These are phyloP conservation scores for Lithobates pipiens DNA, from an alignment of 2,797 vertebrate species.

Conservation along the genomic window DNA sequence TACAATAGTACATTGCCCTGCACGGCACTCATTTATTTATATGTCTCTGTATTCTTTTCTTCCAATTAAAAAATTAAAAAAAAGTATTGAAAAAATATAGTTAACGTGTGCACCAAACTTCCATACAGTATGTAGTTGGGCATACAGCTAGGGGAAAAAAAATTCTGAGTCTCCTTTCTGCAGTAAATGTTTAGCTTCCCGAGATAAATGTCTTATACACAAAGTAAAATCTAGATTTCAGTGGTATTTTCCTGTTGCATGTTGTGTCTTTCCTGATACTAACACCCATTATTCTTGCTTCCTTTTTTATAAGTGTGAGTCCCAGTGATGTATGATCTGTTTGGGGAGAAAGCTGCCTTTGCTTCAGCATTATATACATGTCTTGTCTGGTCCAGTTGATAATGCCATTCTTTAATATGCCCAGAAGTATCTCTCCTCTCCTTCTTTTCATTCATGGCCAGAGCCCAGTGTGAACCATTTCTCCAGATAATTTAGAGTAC, in stretches of 20 bases:
- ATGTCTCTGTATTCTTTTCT: too few species aligned
- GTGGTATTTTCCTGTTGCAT: constrained; percentile 56
- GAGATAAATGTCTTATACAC: constrained; percentile 31
- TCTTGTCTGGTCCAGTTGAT: constrained; percentile 61
- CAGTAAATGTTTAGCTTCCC: constrained; percentile 37
- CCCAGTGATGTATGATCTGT: constrained; percentile 58
- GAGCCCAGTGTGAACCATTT: constrained; percentile 48
- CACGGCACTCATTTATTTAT: too few species aligned
- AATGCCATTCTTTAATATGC: constrained; percentile 60
- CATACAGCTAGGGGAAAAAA: background rate
- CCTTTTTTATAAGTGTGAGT: constrained; percentile 47
- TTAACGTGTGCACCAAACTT: background rate
- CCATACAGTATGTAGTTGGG: background rate
- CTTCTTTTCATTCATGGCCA: constrained; percentile 59
- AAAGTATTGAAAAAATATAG: background rate
- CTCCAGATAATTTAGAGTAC: constrained; percentile 57
- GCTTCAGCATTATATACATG: constrained; percentile 62
- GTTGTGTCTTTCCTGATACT: constrained; percentile 53
- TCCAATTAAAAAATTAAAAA: too few species aligned
- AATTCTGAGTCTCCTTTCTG: background rate
- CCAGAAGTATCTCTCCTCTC: constrained; percentile 56
- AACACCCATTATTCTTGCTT: constrained; percentile 56
- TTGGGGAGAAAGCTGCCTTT: constrained; percentile 55
- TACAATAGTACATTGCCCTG: too few species aligned
- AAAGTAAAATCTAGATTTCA: constrained; percentile 51